Evolutionary conservation across 2,888 invertebrate genomes (phyloP).

Genomic region (Lathronympha strigana): DNA sequence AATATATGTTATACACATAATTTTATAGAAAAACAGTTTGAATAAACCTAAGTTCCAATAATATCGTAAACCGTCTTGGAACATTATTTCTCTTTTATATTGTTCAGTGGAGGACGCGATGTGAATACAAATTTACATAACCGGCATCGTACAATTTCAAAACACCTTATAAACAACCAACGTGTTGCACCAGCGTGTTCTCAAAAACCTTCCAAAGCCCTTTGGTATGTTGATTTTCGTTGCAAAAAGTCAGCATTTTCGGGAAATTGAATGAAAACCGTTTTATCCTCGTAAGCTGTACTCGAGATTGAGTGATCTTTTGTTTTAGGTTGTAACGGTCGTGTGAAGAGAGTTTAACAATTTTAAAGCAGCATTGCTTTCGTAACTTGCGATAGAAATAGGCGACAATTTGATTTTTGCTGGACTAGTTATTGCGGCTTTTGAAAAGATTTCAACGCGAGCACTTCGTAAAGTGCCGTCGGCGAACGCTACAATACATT

Average conservation of each 20-base stretch:
- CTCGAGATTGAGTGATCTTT: conserved; percentile 52
- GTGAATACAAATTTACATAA: neutral
- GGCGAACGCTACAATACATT: neutral
- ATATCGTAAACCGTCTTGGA: neutral
- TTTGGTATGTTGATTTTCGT: conserved; percentile 25
- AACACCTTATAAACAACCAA: neutral
- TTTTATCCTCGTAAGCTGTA: conserved; percentile 29
- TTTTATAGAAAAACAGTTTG: no score
- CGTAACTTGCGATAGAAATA: neutral
- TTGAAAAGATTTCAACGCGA: conserved; percentile 22
- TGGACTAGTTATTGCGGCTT: neutral
- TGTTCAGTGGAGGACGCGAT: neutral
- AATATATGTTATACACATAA: no score
- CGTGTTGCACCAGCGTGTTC: conserved; percentile 5
- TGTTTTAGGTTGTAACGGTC: conserved; percentile 51
- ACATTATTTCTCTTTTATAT: neutral
- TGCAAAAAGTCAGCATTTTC: conserved; percentile 27
- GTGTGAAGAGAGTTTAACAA: conserved; percentile 18
- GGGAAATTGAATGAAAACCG: conserved; percentile 24
- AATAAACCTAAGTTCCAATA: neutral
- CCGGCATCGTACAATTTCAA: neutral
- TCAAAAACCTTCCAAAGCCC: conserved; percentile 14
- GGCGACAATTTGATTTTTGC: conserved; percentile 8
- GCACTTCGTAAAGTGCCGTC: conserved; percentile 9
- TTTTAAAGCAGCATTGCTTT: conserved; percentile 16